These are phyloP conservation scores for Lacerta viridis DNA, from an alignment of 2,797 vertebrate species.

Conservation along the genomic window DNA sequence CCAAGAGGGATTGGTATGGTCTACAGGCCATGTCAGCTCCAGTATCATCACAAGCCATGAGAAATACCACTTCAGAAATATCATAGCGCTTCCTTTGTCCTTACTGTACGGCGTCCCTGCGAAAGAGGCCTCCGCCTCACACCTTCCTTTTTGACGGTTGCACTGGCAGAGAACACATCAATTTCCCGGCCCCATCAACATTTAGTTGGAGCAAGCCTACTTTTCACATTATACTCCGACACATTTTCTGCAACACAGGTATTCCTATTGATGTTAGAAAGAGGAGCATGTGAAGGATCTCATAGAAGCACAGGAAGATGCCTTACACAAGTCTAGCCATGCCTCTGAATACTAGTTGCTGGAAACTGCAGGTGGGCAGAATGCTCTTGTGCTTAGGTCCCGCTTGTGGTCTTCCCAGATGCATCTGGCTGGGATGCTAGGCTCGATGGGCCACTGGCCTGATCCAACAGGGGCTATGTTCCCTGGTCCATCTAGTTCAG, in stretches of 20 bases:
- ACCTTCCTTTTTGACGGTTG: no score
- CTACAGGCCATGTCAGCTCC: slow-evolving; percentile 15
- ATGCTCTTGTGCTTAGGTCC: no score
- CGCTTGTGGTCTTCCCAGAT: no score
- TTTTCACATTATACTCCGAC: not conserved
- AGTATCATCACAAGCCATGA: slow-evolving; percentile 13
- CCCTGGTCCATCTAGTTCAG: no score
- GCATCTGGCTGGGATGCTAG: no score
- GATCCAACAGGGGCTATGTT: no score
- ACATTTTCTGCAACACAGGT: not conserved
- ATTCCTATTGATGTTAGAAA: not conserved
- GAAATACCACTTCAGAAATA: slow-evolving; percentile 9
- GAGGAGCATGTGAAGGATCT: not conserved
- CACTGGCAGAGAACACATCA: not conserved
- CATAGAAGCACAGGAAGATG: no score
- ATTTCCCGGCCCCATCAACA: not conserved
- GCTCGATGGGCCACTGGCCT: no score
- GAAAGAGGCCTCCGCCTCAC: not conserved
- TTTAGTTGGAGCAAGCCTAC: not conserved
- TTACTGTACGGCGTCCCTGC: not conserved
- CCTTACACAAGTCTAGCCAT: no score
- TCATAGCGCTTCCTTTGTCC: not conserved
- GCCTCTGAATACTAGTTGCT: no score
- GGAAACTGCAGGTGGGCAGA: no score
- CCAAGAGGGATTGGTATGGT: slow-evolving; percentile 36